Evolutionary conservation across 2,797 vertebrate genomes (phyloP).

Genomic region (Diplodus puntazzo): DNA sequence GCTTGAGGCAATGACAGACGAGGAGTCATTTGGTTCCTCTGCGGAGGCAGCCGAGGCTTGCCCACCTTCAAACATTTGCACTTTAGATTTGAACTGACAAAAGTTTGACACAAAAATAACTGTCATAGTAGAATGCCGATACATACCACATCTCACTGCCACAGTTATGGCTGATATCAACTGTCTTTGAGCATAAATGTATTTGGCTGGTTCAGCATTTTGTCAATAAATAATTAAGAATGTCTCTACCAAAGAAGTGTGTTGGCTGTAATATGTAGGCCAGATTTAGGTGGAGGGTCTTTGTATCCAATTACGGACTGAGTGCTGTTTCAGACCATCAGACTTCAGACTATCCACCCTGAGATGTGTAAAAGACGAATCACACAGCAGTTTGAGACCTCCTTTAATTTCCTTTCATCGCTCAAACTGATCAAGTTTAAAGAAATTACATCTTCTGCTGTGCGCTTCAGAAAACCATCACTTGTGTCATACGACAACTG

Average conservation of each 20-base stretch:
- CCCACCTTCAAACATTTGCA: neutral
- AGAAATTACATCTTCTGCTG: conserved; percentile 16
- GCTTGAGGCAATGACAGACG: conserved; percentile 3
- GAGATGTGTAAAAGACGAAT: neutral
- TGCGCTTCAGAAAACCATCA: conserved; percentile 54
- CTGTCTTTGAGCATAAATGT: neutral
- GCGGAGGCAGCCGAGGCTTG: neutral
- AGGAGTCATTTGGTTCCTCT: conserved; percentile 7
- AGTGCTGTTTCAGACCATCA: neutral
- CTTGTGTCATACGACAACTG: conserved; percentile 54
- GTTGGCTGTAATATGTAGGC: neutral
- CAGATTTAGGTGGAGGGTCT: neutral
- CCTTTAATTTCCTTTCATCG: conserved; percentile 9
- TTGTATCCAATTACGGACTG: neutral
- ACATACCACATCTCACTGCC: neutral
- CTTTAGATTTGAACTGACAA: neutral
- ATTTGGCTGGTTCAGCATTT: neutral
- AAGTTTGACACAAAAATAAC: neutral
- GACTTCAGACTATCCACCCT: neutral
- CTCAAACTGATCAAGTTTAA: neutral
- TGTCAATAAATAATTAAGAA: neutral
- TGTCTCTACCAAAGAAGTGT: neutral
- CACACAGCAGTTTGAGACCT: neutral
- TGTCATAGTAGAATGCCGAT: neutral
- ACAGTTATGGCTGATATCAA: neutral